Evolutionary conservation across 2,888 invertebrate genomes (phyloP).

Genomic region (Diarsia brunnea): DNA sequence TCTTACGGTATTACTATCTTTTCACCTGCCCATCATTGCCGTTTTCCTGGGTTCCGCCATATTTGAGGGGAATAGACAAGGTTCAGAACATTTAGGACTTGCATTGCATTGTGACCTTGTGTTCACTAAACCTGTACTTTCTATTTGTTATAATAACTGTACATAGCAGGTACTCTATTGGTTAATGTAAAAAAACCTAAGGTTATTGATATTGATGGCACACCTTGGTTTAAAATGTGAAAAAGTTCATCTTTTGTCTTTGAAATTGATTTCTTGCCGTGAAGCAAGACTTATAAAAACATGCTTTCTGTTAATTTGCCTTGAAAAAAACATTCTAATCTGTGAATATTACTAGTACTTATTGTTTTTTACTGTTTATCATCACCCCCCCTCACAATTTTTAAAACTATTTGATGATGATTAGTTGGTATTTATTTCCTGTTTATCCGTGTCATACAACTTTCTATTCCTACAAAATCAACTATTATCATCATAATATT

Average conservation of each 20-base stretch:
- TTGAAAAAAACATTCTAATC: neutral
- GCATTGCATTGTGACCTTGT: slow-evolving; percentile 81
- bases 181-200: slow-evolving; percentile 32
- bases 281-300: neutral
- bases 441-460: neutral
- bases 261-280: neutral
- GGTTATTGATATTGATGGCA: slow-evolving; percentile 17
- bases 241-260: neutral
- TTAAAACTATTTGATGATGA: neutral
- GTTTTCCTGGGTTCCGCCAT: slow-evolving; percentile 18
- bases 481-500: neutral
- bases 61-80: slow-evolving; percentile 37
- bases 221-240: slow-evolving; percentile 13
- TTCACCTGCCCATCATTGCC: slow-evolving; percentile 31
- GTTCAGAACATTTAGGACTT: slow-evolving; percentile 66
- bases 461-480: too few species aligned
- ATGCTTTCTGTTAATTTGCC: neutral
- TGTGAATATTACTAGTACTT: neutral
- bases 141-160: slow-evolving; percentile 72
- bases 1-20: slow-evolving; percentile 54
- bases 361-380: neutral
- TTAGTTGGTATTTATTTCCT: neutral
- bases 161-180: slow-evolving; percentile 49
- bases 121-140: slow-evolving; percentile 76
- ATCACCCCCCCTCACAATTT: neutral